Base-by-base conservation (phyloP, 2,888 invertebrate genomes). In the Exocentrus adspersus region DNA sequence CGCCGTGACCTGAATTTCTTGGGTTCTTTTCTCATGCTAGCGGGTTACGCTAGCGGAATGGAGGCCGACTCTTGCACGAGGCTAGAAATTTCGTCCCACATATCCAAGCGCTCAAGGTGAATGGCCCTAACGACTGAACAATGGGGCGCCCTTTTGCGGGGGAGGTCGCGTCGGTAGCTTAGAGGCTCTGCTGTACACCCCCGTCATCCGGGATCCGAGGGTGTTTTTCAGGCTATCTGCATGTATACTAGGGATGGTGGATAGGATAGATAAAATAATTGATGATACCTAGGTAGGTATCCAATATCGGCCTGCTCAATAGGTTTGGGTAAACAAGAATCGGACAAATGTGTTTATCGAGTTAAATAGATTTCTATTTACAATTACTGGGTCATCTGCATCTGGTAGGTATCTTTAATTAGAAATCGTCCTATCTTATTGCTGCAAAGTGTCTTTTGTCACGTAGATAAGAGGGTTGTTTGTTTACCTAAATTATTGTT, bases 1-100 rank as follows among this genome's bases (percentile, higher is more conserved):
- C 60, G 30, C 63, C 65, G 60, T 75, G 79, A 78, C 80, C 79
- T 77, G 77, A 67, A 77, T 79, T 75, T 75, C 68, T 67, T 64
- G 54, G 51, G 19, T 51, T 19, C 10, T 37, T 37, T n/a, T n/a
- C 37, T 37, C 1, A 12, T n/a, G n/a, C 30, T 52, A 48, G 64
- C 54, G 51, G 60, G 54, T 53, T 58, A 62, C 48, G 48, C 48
- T 60, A 20, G 54, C 42, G 24, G 5, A 41, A 57, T 48, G 53
- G 41, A 30, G 42, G 62, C 50, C 50, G 46, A 19, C 3, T 28
- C 62, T 52, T 41, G 60, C 53, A 62, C 63, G 72, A 73, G 73
- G 68, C 69, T 73, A 72, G 65, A 58, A 50, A 75, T 73, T 70
- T 64, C 67, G 64, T 64, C 67, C 67, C 62, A 67, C 64, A 67